A percentile compares a stretch with the other conserved stretches of the same genome.
Evolutionary conservation across 1,140 invertebrate species (phyloP).

Genomic region (Heliconius eleuchia): DNA sequence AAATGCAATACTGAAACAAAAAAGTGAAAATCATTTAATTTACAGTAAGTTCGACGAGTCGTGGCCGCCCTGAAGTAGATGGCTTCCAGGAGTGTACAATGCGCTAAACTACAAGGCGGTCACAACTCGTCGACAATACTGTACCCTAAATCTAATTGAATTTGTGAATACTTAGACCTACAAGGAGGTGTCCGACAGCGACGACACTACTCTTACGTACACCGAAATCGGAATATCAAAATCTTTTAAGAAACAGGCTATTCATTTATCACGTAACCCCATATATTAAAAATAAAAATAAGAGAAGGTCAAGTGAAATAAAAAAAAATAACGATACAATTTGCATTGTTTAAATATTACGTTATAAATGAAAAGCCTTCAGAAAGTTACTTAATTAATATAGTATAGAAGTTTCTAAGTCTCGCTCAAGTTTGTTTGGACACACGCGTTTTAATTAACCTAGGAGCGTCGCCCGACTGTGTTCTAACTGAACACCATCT

Average conservation of each 20-base stretch:
- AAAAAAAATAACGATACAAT: neutral
- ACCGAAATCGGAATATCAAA: constrained; percentile 28
- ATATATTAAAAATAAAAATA: neutral
- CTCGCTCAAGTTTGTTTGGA: constrained; percentile 77
- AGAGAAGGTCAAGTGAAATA: neutral
- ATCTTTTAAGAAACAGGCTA: neutral
- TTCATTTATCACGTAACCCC: constrained; percentile 3
- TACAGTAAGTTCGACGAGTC: too few species aligned
- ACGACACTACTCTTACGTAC: constrained; percentile 48
- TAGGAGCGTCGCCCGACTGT: constrained; percentile 59
- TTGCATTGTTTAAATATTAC: neutral
- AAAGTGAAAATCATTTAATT: neutral
- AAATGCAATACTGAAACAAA: constrained; percentile 68
- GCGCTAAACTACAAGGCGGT: too few species aligned
- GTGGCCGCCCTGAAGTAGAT: too few species aligned
- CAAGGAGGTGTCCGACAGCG: constrained; percentile 53
- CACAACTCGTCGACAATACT: too few species aligned
- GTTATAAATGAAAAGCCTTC: neutral
- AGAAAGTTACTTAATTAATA: neutral
- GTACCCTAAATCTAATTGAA: constrained; percentile 24
- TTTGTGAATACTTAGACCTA: constrained; percentile 60
- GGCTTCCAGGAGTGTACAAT: too few species aligned
- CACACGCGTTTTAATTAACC: constrained; percentile 71
- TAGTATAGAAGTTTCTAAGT: constrained; percentile 36
- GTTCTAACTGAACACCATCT: constrained; percentile 50